Evolutionary conservation across 1,140 invertebrate species (phyloP).

Genomic region (Rhynchophorus ferrugineus): DNA sequence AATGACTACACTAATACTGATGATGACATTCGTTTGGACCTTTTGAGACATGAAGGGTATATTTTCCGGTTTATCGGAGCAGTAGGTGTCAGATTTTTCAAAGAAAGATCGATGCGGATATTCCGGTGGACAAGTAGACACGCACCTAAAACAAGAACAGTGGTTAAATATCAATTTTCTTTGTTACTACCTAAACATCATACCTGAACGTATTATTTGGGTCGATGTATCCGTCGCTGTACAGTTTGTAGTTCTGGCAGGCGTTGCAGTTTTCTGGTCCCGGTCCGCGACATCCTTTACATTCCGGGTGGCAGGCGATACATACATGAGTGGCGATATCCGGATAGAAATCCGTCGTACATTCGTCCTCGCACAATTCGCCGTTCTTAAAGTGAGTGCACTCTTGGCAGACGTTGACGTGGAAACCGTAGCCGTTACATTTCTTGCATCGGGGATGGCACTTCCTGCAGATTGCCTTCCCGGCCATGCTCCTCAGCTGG

Average conservation of each 20-base stretch:
- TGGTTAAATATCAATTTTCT: neutral
- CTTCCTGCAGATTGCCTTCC: constrained; percentile 76
- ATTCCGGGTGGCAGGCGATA: constrained; percentile 71
- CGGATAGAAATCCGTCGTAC: constrained; percentile 75
- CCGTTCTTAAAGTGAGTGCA: constrained; percentile 78
- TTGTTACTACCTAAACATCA: neutral
- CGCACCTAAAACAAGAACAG: constrained; percentile 70
- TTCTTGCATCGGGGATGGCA: constrained; percentile 86
- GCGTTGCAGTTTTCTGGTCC: constrained; percentile 67
- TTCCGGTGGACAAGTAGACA: constrained; percentile 70
- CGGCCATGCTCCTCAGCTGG: constrained; percentile 58
- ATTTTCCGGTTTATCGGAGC: constrained; percentile 54
- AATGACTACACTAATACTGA: constrained; percentile 47
- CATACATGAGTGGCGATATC: constrained; percentile 66
- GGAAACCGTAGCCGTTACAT: constrained; percentile 82
- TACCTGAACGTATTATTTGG: constrained; percentile 46
- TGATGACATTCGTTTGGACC: constrained; percentile 15
- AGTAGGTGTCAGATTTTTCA: constrained; percentile 69
- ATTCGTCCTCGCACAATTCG: constrained; percentile 87
- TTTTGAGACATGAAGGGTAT: constrained; percentile 15
- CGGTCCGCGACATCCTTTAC: constrained; percentile 76
- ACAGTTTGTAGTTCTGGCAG: constrained; percentile 82
- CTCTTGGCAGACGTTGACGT: constrained; percentile 74
- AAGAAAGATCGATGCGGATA: constrained; percentile 71
- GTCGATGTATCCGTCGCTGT: constrained; percentile 48